phyloP scores from a whole-genome alignment of 2,888 invertebrate genomes.

The Ormyrus rosae region DNA sequence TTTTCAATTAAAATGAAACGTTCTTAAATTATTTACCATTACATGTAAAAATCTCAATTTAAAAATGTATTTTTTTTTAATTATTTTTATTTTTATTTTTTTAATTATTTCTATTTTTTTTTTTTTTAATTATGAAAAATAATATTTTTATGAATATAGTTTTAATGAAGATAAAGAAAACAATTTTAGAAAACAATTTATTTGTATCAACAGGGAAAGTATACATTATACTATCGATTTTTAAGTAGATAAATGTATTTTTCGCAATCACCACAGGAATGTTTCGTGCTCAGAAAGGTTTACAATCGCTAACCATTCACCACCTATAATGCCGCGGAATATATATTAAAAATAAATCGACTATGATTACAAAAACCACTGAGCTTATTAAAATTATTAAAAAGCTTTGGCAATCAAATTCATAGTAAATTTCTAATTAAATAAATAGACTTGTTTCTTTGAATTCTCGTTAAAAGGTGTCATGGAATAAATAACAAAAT shows the following conservation, averaged over 20 bases:
- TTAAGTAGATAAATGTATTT: slow-evolving; percentile 31
- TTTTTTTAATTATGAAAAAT: not conserved
- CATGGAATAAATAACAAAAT: no score
- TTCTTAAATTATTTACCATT: no score
- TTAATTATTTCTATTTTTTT: not conserved
- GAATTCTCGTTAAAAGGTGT: not conserved
- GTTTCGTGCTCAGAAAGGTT: slow-evolving; percentile 37
- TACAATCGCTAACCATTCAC: slow-evolving; percentile 29
- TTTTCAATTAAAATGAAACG: no score
- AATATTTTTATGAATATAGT: not conserved
- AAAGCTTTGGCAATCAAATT: slow-evolving; percentile 48
- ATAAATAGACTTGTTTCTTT: not conserved
- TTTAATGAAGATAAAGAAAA: slow-evolving; percentile 7
- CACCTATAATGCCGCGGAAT: slow-evolving; percentile 37
- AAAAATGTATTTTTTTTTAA: not conserved
- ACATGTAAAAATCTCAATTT: no score
- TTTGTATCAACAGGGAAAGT: slow-evolving; percentile 46
- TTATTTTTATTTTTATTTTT: not conserved
- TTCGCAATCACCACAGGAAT: slow-evolving; percentile 50
- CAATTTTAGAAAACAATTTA: slow-evolving; percentile 52
- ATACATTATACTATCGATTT: slow-evolving; percentile 35
- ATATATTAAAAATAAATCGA: slow-evolving; percentile 35
- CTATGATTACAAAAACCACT: slow-evolving; percentile 16
- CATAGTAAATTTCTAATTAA: not conserved
- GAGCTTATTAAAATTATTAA: not conserved